A percentile compares a stretch with the other conserved stretches of the same genome.
phyloP scores from a whole-genome alignment of 2,888 invertebrate genomes.

The Doris montereyensis region DNA sequence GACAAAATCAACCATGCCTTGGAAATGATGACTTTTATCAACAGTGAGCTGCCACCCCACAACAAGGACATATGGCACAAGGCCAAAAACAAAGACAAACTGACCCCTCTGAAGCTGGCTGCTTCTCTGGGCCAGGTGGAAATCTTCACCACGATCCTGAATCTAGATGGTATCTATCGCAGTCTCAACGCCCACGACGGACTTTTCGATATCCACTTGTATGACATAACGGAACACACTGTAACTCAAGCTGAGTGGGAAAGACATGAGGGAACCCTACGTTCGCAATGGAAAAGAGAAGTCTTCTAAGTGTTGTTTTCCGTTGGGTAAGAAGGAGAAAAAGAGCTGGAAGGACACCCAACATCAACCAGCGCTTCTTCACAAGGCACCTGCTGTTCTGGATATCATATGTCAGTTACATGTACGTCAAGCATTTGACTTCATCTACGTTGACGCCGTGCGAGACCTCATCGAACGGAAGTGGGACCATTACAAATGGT shows the following conservation, averaged over 20 bases:
- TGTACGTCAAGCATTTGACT: conserved; percentile 50
- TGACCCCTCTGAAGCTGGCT: conserved; percentile 55
- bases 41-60: not conserved
- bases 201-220: conserved; percentile 55
- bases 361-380: not conserved
- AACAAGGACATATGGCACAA: conserved; percentile 49
- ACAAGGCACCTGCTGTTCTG: conserved; percentile 43
- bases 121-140: conserved; percentile 49
- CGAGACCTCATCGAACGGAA: conserved; percentile 54
- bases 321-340: not conserved
- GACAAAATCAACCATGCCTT: conserved; percentile 43
- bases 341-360: not conserved
- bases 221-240: conserved; percentile 60
- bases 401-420: conserved; percentile 56
- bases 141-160: conserved; percentile 53
- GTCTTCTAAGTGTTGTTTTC: too few species aligned
- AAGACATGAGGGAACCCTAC: not conserved
- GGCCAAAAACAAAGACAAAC: conserved; percentile 48
- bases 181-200: conserved; percentile 58
- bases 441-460: conserved; percentile 52
- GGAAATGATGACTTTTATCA: conserved; percentile 27
- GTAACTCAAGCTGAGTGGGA: conserved; percentile 39
- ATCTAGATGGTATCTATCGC: conserved; percentile 52
- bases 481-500: conserved; percentile 49
- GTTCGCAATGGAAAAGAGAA: not conserved